A percentile compares a stretch with the other conserved stretches of the same genome.
Conservation (phyloP, 2,113 vertebrate genomes). For the Serinus canaria region DNA sequence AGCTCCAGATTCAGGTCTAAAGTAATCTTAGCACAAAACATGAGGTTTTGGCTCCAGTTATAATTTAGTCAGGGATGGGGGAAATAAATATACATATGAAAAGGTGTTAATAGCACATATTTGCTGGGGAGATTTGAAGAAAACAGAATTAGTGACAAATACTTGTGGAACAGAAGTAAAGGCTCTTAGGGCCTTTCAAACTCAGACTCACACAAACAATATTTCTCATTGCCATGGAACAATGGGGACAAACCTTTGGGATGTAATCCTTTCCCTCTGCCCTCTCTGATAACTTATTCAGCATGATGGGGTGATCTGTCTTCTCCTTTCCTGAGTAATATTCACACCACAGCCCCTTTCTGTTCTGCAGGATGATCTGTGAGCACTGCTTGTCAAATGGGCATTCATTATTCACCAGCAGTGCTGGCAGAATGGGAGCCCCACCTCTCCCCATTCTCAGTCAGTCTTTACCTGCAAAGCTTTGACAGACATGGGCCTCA, state of each 20-base stretch:
- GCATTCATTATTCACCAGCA: conserved; percentile 31
- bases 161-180: neutral
- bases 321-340: neutral
- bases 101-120: neutral
- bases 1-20: neutral
- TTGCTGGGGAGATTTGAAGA: neutral
- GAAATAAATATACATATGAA: neutral
- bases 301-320: neutral
- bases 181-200: neutral
- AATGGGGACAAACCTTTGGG: neutral
- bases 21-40: neutral
- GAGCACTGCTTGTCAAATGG: conserved; percentile 23
- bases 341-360: neutral
- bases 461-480: neutral
- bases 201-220: neutral
- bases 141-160: neutral
- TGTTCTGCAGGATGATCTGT: conserved; percentile 30
- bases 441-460: neutral
- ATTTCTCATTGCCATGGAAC: neutral
- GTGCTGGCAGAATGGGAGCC: neutral
- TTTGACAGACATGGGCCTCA: neutral
- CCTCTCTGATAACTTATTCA: neutral
- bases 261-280: neutral
- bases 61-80: neutral
- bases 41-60: neutral